Percentiles rank a stretch among this genome's conserved stretches.
Conservation (phyloP, 2,797 vertebrate genomes). For the Squalus acanthias region DNA sequence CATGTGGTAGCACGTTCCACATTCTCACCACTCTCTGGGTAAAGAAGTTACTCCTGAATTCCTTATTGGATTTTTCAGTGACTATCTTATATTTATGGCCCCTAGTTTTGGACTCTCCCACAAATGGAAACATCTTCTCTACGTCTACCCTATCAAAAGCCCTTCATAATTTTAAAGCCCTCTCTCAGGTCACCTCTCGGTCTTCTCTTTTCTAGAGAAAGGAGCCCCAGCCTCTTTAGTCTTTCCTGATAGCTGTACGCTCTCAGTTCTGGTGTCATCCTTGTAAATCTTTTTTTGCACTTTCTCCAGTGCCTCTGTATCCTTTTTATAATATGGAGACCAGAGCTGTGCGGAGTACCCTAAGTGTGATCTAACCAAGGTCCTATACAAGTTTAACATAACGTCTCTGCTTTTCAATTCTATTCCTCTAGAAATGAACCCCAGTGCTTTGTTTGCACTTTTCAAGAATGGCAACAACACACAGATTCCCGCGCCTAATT, state of each 20-base stretch:
- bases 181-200: background rate
- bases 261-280: background rate
- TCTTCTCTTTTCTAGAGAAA: background rate
- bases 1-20: background rate
- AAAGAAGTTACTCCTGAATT: background rate
- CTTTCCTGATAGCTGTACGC: background rate
- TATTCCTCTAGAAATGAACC: background rate
- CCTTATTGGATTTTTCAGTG: no score
- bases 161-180: background rate
- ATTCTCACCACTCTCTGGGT: background rate
- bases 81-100: background rate
- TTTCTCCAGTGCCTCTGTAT: background rate
- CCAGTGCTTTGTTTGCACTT: background rate
- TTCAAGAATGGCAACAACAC: background rate
- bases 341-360: background rate
- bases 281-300: background rate
- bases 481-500: background rate
- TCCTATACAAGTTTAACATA: background rate
- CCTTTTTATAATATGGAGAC: background rate
- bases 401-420: no score
- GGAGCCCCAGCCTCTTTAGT: background rate
- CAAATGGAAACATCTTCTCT: background rate
- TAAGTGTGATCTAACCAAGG: background rate
- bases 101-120: background rate
- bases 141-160: background rate